Percentiles rank a stretch among this genome's conserved stretches.
Conservation (phyloP, 2,113 vertebrate genomes). For the Hemichromis elongatus region DNA sequence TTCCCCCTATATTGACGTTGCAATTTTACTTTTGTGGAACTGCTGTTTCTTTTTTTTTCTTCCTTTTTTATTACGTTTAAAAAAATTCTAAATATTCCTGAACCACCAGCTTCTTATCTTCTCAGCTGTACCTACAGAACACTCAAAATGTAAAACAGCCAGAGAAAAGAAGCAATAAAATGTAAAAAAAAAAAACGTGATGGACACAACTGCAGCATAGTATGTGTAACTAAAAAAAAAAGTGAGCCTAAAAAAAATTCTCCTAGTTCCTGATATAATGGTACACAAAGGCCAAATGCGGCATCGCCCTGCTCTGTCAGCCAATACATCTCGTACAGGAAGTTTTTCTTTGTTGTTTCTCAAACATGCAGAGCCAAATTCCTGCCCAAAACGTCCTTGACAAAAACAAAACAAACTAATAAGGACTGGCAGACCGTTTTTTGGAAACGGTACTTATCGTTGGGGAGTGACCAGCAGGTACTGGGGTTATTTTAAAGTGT, state of each 20-base stretch:
- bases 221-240: background rate
- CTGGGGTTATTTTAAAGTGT: slow-evolving; percentile 50
- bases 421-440: background rate
- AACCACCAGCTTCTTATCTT: background rate
- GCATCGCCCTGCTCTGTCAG: background rate
- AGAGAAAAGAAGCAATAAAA: background rate
- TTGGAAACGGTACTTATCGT: slow-evolving; percentile 3
- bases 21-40: background rate
- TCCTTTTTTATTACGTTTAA: background rate
- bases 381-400: slow-evolving; percentile 30
- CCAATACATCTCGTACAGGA: slow-evolving; percentile 40
- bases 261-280: slow-evolving; percentile 2
- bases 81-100: background rate
- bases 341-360: slow-evolving; percentile 39
- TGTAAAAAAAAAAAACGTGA: background rate
- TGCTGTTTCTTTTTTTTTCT: background rate
- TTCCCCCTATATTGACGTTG: background rate
- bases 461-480: background rate
- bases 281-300: slow-evolving; percentile 3
- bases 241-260: background rate
- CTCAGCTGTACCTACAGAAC: background rate
- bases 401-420: slow-evolving; percentile 12
- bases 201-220: background rate
- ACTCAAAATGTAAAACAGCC: no score
- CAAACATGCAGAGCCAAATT: slow-evolving; percentile 15